phyloP scores from a whole-genome alignment of 1,140 invertebrate genomes.

The Leptopilina clavipes region DNA sequence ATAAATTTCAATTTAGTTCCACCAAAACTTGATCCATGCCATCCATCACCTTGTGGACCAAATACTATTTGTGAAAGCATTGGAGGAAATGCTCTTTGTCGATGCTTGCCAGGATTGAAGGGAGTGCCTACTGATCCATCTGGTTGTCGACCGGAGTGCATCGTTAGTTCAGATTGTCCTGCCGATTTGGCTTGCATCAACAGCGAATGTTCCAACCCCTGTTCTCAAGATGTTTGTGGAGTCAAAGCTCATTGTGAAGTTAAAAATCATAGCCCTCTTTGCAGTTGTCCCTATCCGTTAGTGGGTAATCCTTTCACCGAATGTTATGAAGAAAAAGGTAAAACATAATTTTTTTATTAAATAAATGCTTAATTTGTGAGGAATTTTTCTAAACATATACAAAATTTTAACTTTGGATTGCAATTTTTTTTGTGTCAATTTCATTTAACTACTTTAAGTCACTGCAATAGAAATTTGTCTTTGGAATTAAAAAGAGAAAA shows the following conservation, averaged over 20 bases:
- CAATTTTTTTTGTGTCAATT: too few relatives aligned
- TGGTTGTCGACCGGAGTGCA: constrained; percentile 84
- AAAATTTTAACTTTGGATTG: too few relatives aligned
- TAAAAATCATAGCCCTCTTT: constrained; percentile 87
- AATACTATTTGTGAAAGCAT: constrained; percentile 81
- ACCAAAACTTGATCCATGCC: constrained; percentile 77
- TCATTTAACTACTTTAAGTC: too few relatives aligned
- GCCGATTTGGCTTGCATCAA: constrained; percentile 84
- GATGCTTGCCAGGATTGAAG: constrained; percentile 81
- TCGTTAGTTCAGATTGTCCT: constrained; percentile 84
- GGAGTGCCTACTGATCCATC: constrained; percentile 75
- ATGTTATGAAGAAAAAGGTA: constrained; percentile 76
- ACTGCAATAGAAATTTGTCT: too few relatives aligned
- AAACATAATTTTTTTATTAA: neutral
- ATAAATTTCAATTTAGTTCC: constrained; percentile 56
- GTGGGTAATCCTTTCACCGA: constrained; percentile 86
- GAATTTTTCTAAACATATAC: too few relatives aligned
- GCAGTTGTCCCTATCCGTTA: constrained; percentile 82
- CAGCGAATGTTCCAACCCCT: constrained; percentile 85
- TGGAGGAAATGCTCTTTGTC: constrained; percentile 80
- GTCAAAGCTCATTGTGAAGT: constrained; percentile 81
- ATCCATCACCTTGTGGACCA: constrained; percentile 83
- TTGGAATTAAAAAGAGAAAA: too few relatives aligned
- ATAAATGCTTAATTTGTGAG: too few relatives aligned
- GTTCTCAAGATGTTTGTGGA: constrained; percentile 81